Base-by-base conservation (phyloP, 2,113 vertebrate species). In the Nycticorax nycticorax region DNA sequence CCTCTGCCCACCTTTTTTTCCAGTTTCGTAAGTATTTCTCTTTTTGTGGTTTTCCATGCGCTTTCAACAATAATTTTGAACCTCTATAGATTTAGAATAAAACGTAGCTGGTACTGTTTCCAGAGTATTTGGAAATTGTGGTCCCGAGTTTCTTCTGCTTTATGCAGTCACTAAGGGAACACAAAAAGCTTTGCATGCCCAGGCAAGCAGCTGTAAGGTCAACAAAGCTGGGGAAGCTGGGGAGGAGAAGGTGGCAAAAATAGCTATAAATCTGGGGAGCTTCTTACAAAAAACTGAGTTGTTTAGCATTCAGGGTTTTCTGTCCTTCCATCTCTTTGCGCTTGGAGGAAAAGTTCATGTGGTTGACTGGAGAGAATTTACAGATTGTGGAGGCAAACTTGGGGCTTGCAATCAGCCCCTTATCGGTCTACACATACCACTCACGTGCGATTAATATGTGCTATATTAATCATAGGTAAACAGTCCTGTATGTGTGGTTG, bases 31-130 rank as follows among this genome's bases (percentile, higher is more conserved):
- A 72, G 9, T 53, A 62, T 66, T 92, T 90, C 5, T 22, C 9
- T 43, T 43, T 75, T 55, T 72, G 60, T 88, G 50, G 1, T 55
- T 90, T 93, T 86, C n/a, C 21, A 8, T 11, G 6, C 47, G 15
- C 52, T 90, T 94, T 96, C 82, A 86, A 28, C 56, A 93, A 32
- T 83, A 88, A 73, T 68, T 93, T 73, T 56, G 60, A 63, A 50
- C 16, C 18, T 41, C 60, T 74, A 5, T 41, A 84, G 86, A 71
- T 67, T 55, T 80, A 72, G 24, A 71, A 71, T 63, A 39, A 86
- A 88, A 60, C 8, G 24, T 52, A 68, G 52, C 16, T 12, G 24
- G 12, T 48, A 3, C 39, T 68, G 7, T 86, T 95, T 64, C 68
- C 72, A 71, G 72, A 76, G 20, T 22, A 26, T 41, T 76, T 66